A percentile compares a stretch with the other conserved stretches of the same genome.
These are phyloP conservation scores for Lithobates sylvaticus DNA, from an alignment of 2,797 vertebrate genomes.

Conservation along the genomic window DNA sequence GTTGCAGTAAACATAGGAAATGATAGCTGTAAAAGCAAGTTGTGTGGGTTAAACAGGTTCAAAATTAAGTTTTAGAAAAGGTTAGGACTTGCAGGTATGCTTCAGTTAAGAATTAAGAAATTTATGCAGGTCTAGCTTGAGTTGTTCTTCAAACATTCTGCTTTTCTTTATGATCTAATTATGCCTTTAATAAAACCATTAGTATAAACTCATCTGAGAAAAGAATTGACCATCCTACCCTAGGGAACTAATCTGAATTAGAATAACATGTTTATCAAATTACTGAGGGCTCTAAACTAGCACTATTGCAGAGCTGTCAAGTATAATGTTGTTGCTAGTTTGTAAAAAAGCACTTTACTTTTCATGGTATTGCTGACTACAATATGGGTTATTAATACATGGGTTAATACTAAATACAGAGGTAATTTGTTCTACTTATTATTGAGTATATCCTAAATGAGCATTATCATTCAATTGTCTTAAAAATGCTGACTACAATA, in stretches of 20 bases:
- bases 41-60: no score
- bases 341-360: conserved; percentile 9
- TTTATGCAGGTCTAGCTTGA: neutral
- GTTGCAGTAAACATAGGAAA: no score
- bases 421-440: neutral
- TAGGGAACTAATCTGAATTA: conserved; percentile 1
- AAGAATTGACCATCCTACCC: conserved; percentile 8
- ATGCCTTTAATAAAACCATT: neutral
- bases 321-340: neutral
- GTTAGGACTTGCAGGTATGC: no score
- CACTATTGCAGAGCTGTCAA: conserved; percentile 30
- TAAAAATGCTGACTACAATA: conserved; percentile 3
- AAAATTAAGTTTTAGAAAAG: no score
- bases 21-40: no score
- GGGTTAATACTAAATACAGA: conserved; percentile 16
- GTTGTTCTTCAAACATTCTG: neutral
- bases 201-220: conserved; percentile 11
- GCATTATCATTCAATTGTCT: conserved; percentile 20
- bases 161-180: neutral
- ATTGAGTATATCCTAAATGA: conserved; percentile 18
- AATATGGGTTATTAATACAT: neutral
- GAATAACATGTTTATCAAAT: conserved; percentile 50
- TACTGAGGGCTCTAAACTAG: neutral
- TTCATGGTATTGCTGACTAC: neutral
- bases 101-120: neutral